phyloP scores from a whole-genome alignment of 2,797 vertebrate genomes.

The Muraenolepis orangiensis region DNA sequence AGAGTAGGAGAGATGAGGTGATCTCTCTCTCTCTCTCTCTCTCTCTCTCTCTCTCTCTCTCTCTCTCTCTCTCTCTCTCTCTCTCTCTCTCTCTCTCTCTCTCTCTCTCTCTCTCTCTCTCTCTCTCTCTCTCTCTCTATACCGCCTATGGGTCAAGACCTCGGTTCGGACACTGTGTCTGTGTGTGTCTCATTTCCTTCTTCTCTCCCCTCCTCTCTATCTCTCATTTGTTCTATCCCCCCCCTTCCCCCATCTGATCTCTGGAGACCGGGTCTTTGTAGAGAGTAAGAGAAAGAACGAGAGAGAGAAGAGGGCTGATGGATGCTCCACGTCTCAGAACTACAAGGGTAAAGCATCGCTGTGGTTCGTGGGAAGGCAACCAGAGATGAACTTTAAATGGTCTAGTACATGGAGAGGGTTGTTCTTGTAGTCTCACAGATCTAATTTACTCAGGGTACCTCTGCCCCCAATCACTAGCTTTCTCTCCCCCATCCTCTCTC shows the following conservation, averaged over 20 bases:
- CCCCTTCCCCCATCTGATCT: not conserved
- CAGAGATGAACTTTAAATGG: slow-evolving; percentile 73
- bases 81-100: not conserved
- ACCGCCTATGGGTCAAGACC: not conserved
- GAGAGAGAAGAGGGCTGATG: slow-evolving; percentile 49
- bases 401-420: slow-evolving; percentile 50
- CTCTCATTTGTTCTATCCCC: not conserved
- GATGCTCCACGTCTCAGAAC: slow-evolving; percentile 36
- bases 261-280: not conserved
- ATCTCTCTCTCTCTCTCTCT: not conserved
- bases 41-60: not conserved
- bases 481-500: not conserved
- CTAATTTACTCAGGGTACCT: slow-evolving; percentile 58
- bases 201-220: not conserved
- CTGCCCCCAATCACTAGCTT: slow-evolving; percentile 28
- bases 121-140: too few species aligned
- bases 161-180: not conserved
- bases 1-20: too few species aligned
- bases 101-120: too few species aligned
- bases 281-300: too few species aligned
- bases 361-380: slow-evolving; percentile 53
- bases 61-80: too few species aligned
- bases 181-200: not conserved
- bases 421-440: slow-evolving; percentile 70
- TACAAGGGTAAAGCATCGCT: slow-evolving; percentile 56